Evolutionary conservation across 2,797 vertebrate genomes (phyloP).

Genomic region (Enteromius anoplus): DNA sequence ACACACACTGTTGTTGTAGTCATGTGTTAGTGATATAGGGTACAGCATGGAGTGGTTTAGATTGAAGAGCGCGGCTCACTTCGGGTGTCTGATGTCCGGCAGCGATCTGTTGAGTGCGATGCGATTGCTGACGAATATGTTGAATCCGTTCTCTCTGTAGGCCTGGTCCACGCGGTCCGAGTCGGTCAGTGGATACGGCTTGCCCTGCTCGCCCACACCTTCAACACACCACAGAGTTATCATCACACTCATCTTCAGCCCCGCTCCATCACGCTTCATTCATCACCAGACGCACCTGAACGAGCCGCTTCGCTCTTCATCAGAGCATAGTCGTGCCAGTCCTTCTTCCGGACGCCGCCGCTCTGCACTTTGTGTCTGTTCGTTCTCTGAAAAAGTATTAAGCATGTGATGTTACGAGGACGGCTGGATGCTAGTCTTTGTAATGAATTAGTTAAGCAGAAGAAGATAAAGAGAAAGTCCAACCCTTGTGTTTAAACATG

Average conservation of each 20-base stretch:
- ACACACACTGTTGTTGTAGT: background rate
- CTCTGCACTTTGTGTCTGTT: conserved; percentile 45
- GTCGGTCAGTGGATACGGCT: conserved; percentile 86
- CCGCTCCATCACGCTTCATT: background rate
- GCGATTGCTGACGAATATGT: conserved; percentile 94
- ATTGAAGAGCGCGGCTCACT: conserved; percentile 80
- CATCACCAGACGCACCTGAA: conserved; percentile 72
- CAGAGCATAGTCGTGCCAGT: conserved; percentile 90
- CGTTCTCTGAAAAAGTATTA: conserved; percentile 75
- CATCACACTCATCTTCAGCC: background rate
- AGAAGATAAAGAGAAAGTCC: background rate
- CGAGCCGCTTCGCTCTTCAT: conserved; percentile 85
- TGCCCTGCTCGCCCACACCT: conserved; percentile 94
- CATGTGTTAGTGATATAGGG: background rate
- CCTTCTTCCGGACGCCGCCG: conserved; percentile 77
- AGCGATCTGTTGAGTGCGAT: conserved; percentile 95
- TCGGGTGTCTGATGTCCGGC: conserved; percentile 92
- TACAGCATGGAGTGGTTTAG: background rate
- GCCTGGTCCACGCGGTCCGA: conserved; percentile 91
- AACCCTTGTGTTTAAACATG: background rate
- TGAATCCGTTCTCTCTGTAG: conserved; percentile 97
- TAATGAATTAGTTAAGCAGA: background rate
- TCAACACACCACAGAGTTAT: conserved; percentile 13
- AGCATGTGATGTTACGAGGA: background rate
- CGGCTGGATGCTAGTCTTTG: background rate